Evolutionary conservation across 2,797 vertebrate species (phyloP), one percentile per base, ranked within the genome.

Genomic region (Rhynchotus rufescens): DNA sequence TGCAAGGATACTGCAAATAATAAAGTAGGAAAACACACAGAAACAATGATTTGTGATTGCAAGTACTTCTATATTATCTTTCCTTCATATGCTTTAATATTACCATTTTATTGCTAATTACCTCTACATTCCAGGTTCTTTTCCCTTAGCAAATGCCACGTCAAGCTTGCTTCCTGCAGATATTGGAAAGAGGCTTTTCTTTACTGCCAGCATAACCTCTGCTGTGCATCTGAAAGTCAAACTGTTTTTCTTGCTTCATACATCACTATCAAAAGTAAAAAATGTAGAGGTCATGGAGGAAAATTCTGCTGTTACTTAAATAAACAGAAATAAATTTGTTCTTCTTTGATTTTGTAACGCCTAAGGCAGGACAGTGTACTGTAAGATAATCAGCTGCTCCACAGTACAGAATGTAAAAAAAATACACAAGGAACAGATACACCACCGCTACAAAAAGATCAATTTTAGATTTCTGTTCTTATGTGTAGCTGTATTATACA

Each of bases 201-300:
- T 94, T 83, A 81, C 85, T 88, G 64, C 56, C 82, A 83, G 40
- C 32, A 26, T 65, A 93, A 91, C 85, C 83, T 95, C 88, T 93
- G 75, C 1, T 57, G 71, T 88, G 73, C 61, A 84, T 81, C 72
- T 96, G 79, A 96, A 95, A 96, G 86, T 92, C 21, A 11, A 88
- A 59, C 71, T 60, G 44, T 7, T 89, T 92, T 89, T 82, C n/a
- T 40, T 45, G 74, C 49, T 84, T 67, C 61, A 67, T 90, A 84
- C 51, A 86, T 95, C 88, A 93, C 80, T 62, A 84, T 88, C 78
- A 89, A 60, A 40, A 92, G 74, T 15, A 79, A 90, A 93, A 86
- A 84, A 66, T 57, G 64, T 36, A 51, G n/a, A 75, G 40, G 30
- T 92, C 17, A 4, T 11, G 90, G 54, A 51, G 47, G 44, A 88